Conservation (phyloP, 2,888 invertebrate species). For the Plebejus argus region DNA sequence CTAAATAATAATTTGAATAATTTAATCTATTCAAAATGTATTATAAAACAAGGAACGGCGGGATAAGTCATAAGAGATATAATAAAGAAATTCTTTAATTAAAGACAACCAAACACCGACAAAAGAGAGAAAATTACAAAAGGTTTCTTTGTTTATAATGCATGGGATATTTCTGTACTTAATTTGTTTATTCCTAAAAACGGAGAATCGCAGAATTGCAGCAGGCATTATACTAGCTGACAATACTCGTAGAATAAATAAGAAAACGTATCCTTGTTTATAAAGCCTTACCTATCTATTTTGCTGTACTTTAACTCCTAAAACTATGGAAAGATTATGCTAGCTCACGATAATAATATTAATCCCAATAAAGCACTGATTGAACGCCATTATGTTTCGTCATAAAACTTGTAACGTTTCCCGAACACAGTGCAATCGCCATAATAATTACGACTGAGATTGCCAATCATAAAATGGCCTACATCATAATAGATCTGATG, state of each 20-base stretch:
- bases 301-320: neutral
- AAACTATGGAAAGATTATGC: neutral
- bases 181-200: too few species aligned
- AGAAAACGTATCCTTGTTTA: neutral
- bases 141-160: too few species aligned
- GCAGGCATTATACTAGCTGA: too few species aligned
- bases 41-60: neutral
- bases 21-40: neutral
- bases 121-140: too few species aligned
- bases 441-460: slow-evolving; percentile 28
- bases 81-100: neutral
- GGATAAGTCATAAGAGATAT: neutral
- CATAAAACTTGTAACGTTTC: slow-evolving; percentile 25
- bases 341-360: neutral
- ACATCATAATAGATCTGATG: slow-evolving; percentile 10
- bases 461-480: slow-evolving; percentile 26
- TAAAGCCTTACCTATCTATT: neutral
- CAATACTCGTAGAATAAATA: too few species aligned
- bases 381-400: slow-evolving; percentile 9
- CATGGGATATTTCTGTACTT: too few species aligned
- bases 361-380: slow-evolving; percentile 12
- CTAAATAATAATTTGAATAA: neutral
- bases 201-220: too few species aligned
- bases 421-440: slow-evolving; percentile 18
- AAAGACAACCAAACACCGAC: neutral